These are phyloP conservation scores for Holotrichia oblita DNA, from an alignment of 1,140 invertebrate genomes.

Conservation along the genomic window DNA sequence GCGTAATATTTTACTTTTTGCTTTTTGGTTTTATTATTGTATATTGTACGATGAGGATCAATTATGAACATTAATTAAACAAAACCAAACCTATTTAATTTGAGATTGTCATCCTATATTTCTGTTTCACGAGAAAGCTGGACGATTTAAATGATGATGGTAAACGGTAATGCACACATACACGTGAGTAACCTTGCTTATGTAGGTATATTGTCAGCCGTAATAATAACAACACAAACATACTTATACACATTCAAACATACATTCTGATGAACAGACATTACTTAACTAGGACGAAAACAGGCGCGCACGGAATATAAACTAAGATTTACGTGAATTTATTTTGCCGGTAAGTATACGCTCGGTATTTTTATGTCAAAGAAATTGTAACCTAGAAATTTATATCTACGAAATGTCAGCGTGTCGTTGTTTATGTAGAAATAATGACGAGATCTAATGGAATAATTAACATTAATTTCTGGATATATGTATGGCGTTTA, in stretches of 20 bases:
- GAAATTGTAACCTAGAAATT: slow-evolving; percentile 35
- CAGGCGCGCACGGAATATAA: slow-evolving; percentile 18
- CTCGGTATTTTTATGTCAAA: slow-evolving; percentile 26
- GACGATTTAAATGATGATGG: not conserved
- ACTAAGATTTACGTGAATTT: slow-evolving; percentile 33
- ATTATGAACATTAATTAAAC: no score
- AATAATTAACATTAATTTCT: slow-evolving; percentile 5
- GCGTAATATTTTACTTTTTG: no score
- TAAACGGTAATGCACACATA: slow-evolving; percentile 6
- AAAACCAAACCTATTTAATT: no score
- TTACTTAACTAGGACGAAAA: slow-evolving; percentile 30
- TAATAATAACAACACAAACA: not conserved
- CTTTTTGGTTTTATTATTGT: no score
- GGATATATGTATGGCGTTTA: not conserved
- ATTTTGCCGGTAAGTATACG: slow-evolving; percentile 22
- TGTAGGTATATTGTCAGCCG: not conserved
- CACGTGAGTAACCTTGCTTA: slow-evolving; percentile 31
- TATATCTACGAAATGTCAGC: not conserved
- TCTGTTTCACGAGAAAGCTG: no score
- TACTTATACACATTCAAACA: not conserved
- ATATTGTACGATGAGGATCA: no score
- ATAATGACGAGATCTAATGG: not conserved
- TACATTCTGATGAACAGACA: slow-evolving; percentile 1
- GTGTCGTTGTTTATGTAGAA: slow-evolving; percentile 12
- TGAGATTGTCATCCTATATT: no score